Conservation (phyloP, 2,888 invertebrate species). For the Timema podura region DNA sequence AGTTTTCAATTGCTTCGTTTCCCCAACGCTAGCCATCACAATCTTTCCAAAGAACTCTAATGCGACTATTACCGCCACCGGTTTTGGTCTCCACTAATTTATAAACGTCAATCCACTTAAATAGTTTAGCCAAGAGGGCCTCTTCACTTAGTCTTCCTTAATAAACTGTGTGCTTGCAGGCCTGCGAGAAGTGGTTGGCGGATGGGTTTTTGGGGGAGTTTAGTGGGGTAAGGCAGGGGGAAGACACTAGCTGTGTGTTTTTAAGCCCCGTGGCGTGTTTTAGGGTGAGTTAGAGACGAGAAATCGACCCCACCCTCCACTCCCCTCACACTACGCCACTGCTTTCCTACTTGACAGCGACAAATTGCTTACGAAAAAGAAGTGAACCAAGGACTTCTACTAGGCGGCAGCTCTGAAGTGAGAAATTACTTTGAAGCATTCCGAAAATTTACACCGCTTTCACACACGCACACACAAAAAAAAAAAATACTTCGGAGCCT, state of each 20-base stretch:
- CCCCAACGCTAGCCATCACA: too few species aligned
- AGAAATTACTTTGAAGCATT: too few species aligned
- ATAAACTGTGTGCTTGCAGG: neutral
- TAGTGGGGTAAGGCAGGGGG: neutral
- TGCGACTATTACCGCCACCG: slow-evolving; percentile 2
- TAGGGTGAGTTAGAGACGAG: too few species aligned
- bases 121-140: slow-evolving; percentile 5
- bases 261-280: too few species aligned
- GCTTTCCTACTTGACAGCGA: slow-evolving; percentile 6
- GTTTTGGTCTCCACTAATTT: slow-evolving; percentile 22
- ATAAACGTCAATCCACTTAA: slow-evolving; percentile 26
- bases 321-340: too few species aligned
- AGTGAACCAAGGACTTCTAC: too few species aligned
- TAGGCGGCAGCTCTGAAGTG: too few species aligned
- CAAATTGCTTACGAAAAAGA: neutral
- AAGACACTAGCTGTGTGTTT: too few species aligned
- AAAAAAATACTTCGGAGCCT: too few species aligned
- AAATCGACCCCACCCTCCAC: too few species aligned
- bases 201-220: neutral
- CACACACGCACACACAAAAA: too few species aligned
- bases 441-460: too few species aligned
- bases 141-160: neutral
- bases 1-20: neutral
- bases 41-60: neutral
- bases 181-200: neutral